phyloP scores from a whole-genome alignment of 2,113 vertebrate genomes.

The Lasiurus cinereus region DNA sequence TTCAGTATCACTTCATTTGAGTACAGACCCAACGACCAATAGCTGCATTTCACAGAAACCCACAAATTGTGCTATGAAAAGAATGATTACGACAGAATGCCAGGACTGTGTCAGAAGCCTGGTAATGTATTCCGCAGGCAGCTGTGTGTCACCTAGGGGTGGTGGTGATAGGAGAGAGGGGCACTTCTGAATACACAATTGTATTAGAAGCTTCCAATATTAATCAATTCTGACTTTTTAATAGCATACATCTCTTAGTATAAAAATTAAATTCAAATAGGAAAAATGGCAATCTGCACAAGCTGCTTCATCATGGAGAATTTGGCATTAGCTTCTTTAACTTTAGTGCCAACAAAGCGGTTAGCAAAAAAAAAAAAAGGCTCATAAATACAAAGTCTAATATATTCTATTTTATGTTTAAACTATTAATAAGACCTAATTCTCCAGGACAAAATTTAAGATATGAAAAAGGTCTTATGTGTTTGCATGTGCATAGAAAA shows the following conservation, averaged over 20 bases:
- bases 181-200: constrained; percentile 77
- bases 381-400: constrained; percentile 25
- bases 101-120: constrained; percentile 76
- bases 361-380: not conserved
- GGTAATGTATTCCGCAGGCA: constrained; percentile 80
- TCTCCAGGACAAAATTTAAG: constrained; percentile 13
- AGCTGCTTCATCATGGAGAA: constrained; percentile 67
- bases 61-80: constrained; percentile 87
- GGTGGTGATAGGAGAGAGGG: constrained; percentile 21
- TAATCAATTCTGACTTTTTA: constrained; percentile 82
- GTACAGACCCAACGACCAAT: constrained; percentile 82
- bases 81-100: constrained; percentile 86
- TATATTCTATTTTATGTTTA: not conserved
- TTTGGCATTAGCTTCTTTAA: constrained; percentile 54
- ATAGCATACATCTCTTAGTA: constrained; percentile 72
- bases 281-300: constrained; percentile 78
- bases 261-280: constrained; percentile 82
- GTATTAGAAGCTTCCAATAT: constrained; percentile 82
- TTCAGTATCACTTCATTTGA: constrained; percentile 89
- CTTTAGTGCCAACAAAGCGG: constrained; percentile 61
- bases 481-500: not conserved
- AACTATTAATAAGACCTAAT: constrained; percentile 35
- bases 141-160: constrained; percentile 79
- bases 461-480: not conserved
- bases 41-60: constrained; percentile 86